Percentiles rank a stretch among this genome's conserved stretches.
Evolutionary conservation across 2,888 invertebrate genomes (phyloP).

Genomic region (Standfussiana lucernea): DNA sequence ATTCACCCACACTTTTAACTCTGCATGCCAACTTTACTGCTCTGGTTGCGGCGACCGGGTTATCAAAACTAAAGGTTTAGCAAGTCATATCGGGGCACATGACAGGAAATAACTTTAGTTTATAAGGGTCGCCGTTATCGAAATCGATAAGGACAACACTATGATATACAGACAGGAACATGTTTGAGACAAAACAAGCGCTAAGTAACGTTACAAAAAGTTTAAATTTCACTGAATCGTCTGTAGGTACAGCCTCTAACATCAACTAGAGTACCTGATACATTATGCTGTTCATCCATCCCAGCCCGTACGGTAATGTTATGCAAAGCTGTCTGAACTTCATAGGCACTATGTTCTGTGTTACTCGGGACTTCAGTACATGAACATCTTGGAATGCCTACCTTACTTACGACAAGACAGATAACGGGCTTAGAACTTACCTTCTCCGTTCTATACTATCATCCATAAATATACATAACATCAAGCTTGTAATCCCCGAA

Average conservation of each 20-base stretch:
- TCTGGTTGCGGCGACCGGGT: too few species aligned
- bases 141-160: too few species aligned
- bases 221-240: neutral
- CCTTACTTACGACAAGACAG: neutral
- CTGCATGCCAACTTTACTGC: too few species aligned
- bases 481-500: neutral
- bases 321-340: constrained; percentile 22
- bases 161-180: too few species aligned
- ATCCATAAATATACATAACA: neutral
- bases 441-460: neutral
- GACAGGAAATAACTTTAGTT: too few species aligned
- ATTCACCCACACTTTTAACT: too few species aligned
- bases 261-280: too few species aligned
- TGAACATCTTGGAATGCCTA: neutral
- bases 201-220: neutral
- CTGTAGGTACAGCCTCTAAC: neutral
- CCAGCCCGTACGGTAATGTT: constrained; percentile 13
- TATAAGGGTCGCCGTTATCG: too few species aligned
- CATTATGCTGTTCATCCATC: neutral
- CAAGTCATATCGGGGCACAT: too few species aligned
- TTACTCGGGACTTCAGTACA: neutral
- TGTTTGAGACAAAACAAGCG: too few species aligned
- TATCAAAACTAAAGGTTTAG: too few species aligned
- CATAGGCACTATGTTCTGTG: neutral
- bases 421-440: neutral